A percentile compares a stretch with the other conserved stretches of the same genome.
Evolutionary conservation across 92 coral and sea anemone genomes (phyloP).

Genomic region (Actinostola sp.): DNA sequence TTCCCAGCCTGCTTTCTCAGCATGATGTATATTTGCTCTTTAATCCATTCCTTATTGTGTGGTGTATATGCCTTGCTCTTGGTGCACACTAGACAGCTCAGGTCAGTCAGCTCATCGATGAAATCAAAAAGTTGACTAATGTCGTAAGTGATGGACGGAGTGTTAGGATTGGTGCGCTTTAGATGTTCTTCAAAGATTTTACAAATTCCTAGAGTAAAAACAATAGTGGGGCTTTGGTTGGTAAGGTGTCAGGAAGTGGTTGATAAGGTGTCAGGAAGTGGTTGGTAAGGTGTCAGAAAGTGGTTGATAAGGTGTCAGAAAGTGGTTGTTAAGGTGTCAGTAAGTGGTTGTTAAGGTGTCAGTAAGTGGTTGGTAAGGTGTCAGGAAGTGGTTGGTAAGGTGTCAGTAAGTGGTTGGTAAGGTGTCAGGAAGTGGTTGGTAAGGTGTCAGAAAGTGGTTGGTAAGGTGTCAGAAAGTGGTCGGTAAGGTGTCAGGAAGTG

Average conservation of each 20-base stretch:
- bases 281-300: no score
- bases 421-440: no score
- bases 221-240: neutral
- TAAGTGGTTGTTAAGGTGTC: no score
- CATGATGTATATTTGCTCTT: constrained; percentile 94
- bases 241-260: neutral
- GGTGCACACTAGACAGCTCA: constrained; percentile 82
- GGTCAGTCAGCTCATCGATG: constrained; percentile 88
- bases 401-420: no score
- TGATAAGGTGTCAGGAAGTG: no score
- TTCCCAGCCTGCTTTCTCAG: constrained; percentile 97
- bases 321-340: no score
- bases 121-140: constrained; percentile 96
- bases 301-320: no score
- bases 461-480: no score
- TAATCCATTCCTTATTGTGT: constrained; percentile 97
- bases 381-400: no score
- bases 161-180: constrained; percentile 88
- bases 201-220: constrained; percentile 73
- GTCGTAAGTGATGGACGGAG: constrained; percentile 97
- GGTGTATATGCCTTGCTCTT: constrained; percentile 80
- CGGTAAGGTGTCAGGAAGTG: no score
- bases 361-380: no score
- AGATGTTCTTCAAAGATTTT: constrained; percentile 97
- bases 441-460: no score